Evolutionary conservation across 2,113 vertebrate genomes (phyloP).

Genomic region (Brachypteracias leptosomus): DNA sequence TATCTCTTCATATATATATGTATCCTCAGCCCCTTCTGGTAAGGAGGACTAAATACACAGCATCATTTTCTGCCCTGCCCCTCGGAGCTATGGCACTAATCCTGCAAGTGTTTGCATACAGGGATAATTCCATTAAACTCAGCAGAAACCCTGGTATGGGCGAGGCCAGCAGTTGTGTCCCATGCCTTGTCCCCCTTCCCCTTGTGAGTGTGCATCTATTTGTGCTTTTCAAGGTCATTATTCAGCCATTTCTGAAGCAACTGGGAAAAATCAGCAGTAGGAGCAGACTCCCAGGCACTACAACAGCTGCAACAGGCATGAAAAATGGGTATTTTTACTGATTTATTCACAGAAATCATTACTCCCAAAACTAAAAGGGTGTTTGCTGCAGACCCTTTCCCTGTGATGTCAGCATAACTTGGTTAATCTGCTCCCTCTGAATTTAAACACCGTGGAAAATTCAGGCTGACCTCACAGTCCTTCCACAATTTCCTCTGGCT

Average conservation of each 20-base stretch:
- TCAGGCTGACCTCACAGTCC: neutral
- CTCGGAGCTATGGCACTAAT: neutral
- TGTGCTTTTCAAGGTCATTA: neutral
- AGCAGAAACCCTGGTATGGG: neutral
- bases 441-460: neutral
- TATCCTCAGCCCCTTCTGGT: neutral
- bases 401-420: fast-evolving
- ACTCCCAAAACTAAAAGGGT: neutral
- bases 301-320: neutral
- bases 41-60: fast-evolving
- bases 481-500: neutral
- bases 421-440: neutral
- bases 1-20: no score
- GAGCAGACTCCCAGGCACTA: fast-evolving
- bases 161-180: neutral
- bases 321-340: neutral
- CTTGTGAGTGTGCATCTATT: fast-evolving
- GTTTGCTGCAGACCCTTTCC: fast-evolving
- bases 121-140: neutral
- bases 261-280: neutral
- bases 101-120: neutral
- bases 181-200: neutral
- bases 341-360: neutral
- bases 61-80: neutral
- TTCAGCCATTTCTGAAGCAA: fast-evolving